Evolutionary conservation across 2,113 vertebrate species (phyloP).

Genomic region (Hoplias malabaricus): DNA sequence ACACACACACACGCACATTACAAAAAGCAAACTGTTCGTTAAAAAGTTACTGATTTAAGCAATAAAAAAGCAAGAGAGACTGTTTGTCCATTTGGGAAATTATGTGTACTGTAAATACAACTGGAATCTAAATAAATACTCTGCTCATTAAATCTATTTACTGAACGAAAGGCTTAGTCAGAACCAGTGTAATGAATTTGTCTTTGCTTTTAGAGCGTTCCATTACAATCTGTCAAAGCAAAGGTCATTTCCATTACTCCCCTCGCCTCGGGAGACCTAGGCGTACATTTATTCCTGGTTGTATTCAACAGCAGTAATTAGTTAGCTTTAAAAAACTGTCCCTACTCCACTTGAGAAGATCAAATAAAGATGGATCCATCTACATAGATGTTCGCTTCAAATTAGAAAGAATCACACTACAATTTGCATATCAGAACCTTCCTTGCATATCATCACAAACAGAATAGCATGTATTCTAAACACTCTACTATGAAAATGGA

Average conservation of each 20-base stretch:
- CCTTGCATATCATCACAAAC: neutral
- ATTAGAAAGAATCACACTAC: neutral
- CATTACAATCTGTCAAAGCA: neutral
- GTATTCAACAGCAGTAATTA: neutral
- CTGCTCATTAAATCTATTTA: slow-evolving; percentile 23
- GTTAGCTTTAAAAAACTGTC: neutral
- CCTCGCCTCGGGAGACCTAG: neutral
- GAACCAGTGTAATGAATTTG: neutral
- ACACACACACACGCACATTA: no score
- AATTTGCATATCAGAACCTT: neutral
- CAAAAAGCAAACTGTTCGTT: no score
- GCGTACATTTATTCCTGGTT: neutral
- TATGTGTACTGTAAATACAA: no score
- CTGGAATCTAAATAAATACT: slow-evolving; percentile 30
- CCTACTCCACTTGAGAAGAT: neutral
- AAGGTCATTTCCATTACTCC: neutral
- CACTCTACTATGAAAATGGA: neutral
- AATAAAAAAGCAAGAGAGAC: no score
- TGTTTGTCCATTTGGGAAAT: no score
- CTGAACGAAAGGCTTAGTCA: neutral
- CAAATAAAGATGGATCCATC: neutral
- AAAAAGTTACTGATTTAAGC: no score
- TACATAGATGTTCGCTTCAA: neutral
- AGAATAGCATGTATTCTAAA: neutral
- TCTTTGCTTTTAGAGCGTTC: neutral